Conservation (phyloP, 2,797 vertebrate species). For the Pangasius krempfi region DNA sequence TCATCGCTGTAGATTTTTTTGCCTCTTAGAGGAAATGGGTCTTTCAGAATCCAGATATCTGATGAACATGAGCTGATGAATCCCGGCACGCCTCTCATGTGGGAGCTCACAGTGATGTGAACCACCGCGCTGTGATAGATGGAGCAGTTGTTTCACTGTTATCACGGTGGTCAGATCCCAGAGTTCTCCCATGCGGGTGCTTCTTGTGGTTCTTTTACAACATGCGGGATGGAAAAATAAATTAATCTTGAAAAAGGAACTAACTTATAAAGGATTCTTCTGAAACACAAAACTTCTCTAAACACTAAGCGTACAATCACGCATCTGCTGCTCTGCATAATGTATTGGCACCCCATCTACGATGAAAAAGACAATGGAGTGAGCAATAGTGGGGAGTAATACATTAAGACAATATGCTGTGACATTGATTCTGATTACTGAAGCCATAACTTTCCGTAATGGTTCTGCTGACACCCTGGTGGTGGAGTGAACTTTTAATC, state of each 20-base stretch:
- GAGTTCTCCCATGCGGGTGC: not conserved
- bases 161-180: not conserved
- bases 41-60: too few relatives aligned
- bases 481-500: not conserved
- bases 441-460: not conserved
- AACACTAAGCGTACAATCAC: too few relatives aligned
- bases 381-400: not conserved
- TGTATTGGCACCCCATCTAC: not conserved
- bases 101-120: not conserved
- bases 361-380: not conserved
- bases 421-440: not conserved
- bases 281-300: too few relatives aligned
- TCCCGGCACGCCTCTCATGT: not conserved
- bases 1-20: too few relatives aligned
- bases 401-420: too few relatives aligned
- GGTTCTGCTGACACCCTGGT: not conserved
- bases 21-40: too few relatives aligned
- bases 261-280: too few relatives aligned
- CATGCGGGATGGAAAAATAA: too few relatives aligned
- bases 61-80: too few relatives aligned
- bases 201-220: not conserved
- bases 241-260: too few relatives aligned
- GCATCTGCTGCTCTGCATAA: not conserved
- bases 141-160: too few relatives aligned
- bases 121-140: not conserved